Conservation (phyloP, 1,140 invertebrate species). For the Dreissena polymorpha region DNA sequence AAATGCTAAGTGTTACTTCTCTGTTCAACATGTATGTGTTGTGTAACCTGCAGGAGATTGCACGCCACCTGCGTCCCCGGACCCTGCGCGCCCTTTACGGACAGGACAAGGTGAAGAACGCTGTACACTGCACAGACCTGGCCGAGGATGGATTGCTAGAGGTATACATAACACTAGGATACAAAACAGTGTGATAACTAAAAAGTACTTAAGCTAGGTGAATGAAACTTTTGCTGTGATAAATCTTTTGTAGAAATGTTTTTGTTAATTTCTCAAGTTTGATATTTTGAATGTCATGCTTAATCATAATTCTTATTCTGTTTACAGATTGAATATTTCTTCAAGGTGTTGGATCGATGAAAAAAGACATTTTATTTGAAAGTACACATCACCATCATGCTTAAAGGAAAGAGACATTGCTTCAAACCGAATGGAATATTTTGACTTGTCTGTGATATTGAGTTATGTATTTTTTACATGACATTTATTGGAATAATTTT, state of each 20-base stretch:
- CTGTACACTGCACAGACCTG: constrained; percentile 95
- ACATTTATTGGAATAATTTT: no score
- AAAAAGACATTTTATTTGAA: no score
- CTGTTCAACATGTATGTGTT: background rate
- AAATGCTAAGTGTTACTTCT: no score
- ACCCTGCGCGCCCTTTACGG: constrained; percentile 93
- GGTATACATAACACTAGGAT: constrained; percentile 76
- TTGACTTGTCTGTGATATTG: no score
- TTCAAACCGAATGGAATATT: no score
- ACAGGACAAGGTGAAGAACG: constrained; percentile 90
- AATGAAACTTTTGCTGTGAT: background rate
- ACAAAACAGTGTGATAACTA: background rate
- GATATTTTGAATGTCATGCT: background rate
- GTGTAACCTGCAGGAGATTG: constrained; percentile 86
- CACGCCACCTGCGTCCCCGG: constrained; percentile 89
- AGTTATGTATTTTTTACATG: no score
- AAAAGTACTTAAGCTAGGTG: background rate
- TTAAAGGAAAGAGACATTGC: no score
- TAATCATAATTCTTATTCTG: constrained; percentile 39
- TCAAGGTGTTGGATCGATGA: constrained; percentile 76
- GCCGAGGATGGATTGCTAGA: constrained; percentile 92
- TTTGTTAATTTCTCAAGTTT: background rate
- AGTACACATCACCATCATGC: no score
- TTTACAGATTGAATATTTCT: constrained; percentile 78
- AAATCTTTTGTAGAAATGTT: background rate